These are phyloP conservation scores for Megalurothrips usitatus DNA, from an alignment of 2,888 invertebrate species.

Conservation along the genomic window DNA sequence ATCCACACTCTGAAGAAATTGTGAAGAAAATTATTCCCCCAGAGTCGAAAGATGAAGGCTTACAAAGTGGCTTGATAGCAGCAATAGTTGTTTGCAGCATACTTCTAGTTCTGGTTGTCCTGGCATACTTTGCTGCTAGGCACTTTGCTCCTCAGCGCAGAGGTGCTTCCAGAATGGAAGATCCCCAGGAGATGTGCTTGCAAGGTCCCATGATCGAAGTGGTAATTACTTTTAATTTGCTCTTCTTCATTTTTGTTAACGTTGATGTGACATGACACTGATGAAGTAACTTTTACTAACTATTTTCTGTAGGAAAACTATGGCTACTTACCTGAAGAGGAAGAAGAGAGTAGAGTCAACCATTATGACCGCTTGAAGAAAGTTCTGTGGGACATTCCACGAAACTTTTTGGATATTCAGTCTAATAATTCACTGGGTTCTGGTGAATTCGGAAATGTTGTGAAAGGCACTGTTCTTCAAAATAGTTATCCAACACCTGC, in stretches of 20 bases:
- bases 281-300: constrained; percentile 7
- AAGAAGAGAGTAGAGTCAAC: constrained; percentile 56
- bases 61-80: constrained; percentile 52
- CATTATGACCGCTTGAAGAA: constrained; percentile 71
- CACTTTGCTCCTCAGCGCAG: constrained; percentile 47
- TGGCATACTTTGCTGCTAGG: constrained; percentile 58
- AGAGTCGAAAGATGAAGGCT: constrained; percentile 50
- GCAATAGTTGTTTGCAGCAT: constrained; percentile 67
- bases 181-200: constrained; percentile 64
- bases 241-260: no score
- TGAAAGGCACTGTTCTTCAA: constrained; percentile 63
- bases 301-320: constrained; percentile 58
- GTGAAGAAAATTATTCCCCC: constrained; percentile 50
- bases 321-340: constrained; percentile 70
- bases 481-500: constrained; percentile 54
- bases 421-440: constrained; percentile 63
- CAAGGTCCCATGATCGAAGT: constrained; percentile 76
- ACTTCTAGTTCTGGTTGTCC: constrained; percentile 60
- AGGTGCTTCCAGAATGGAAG: constrained; percentile 51
- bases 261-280: no score
- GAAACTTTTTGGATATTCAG: constrained; percentile 67
- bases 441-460: constrained; percentile 74
- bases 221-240: constrained; percentile 42
- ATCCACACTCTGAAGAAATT: constrained; percentile 50
- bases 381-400: constrained; percentile 68